These are phyloP conservation scores for Rhadinocentrus ornatus DNA, from an alignment of 2,797 vertebrate genomes.

Conservation along the genomic window DNA sequence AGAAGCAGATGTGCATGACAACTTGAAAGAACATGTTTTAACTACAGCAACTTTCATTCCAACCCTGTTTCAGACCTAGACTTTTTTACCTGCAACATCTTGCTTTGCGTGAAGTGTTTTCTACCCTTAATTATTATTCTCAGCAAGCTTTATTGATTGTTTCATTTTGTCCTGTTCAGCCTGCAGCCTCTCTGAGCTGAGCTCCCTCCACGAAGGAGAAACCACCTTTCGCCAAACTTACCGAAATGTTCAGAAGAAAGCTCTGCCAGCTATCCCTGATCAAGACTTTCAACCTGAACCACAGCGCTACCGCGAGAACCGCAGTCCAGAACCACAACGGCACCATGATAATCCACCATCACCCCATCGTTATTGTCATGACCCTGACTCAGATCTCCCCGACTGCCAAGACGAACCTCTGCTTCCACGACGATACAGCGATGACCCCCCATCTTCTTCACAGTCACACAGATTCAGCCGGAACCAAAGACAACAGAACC, in stretches of 20 bases:
- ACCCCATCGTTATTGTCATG: slow-evolving; percentile 46
- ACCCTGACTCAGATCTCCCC: slow-evolving; percentile 35
- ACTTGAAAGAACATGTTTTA: slow-evolving; percentile 22
- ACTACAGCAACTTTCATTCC: not conserved
- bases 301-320: slow-evolving; percentile 49
- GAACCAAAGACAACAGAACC: slow-evolving; percentile 54
- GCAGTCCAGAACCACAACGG: slow-evolving; percentile 58
- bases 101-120: not conserved
- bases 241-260: slow-evolving; percentile 88
- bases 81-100: slow-evolving; percentile 4
- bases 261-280: slow-evolving; percentile 88
- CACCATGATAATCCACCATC: slow-evolving; percentile 46
- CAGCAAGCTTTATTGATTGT: not conserved
- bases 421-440: slow-evolving; percentile 67
- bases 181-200: slow-evolving; percentile 92
- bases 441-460: slow-evolving; percentile 65
- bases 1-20: slow-evolving; percentile 38
- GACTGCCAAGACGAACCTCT: slow-evolving; percentile 42
- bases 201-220: slow-evolving; percentile 92
- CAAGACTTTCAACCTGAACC: slow-evolving; percentile 81
- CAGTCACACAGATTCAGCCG: slow-evolving; percentile 40
- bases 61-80: slow-evolving; percentile 4
- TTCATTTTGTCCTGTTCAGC: slow-evolving; percentile 61
- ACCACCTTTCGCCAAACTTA: slow-evolving; percentile 87
- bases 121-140: not conserved